phyloP scores from a whole-genome alignment of 2,113 vertebrate genomes.

The Syrmaticus mikado region DNA sequence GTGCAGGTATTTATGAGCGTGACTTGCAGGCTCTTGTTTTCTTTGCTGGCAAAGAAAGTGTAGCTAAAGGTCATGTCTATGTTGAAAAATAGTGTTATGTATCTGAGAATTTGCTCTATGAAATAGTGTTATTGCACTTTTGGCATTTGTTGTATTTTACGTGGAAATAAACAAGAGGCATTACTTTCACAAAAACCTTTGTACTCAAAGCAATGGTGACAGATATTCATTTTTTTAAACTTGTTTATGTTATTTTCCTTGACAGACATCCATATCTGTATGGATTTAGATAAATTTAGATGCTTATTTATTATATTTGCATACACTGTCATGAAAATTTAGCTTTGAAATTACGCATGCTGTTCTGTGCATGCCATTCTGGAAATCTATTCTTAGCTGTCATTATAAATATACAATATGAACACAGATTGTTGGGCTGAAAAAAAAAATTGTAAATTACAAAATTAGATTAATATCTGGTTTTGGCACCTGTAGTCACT shows the following conservation, averaged over 20 bases:
- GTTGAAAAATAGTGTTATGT: too few species aligned
- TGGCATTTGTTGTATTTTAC: too few species aligned
- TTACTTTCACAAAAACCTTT: too few species aligned
- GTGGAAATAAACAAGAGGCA: too few species aligned
- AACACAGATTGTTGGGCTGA: not conserved
- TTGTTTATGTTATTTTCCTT: not conserved
- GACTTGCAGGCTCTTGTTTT: too few species aligned
- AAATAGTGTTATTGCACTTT: too few species aligned
- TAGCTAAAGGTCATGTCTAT: too few species aligned
- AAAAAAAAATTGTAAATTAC: not conserved
- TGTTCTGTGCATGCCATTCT: not conserved
- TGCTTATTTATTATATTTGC: not conserved
- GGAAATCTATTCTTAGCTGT: not conserved
- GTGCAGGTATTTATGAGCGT: too few species aligned
- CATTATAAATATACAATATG: not conserved
- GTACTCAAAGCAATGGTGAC: too few species aligned
- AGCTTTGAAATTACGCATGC: not conserved
- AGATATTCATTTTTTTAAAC: not conserved
- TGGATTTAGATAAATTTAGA: not conserved
- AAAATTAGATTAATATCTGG: not conserved
- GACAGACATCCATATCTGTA: not conserved
- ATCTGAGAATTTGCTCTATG: too few species aligned
- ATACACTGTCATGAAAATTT: fast-evolving
- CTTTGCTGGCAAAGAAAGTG: too few species aligned
- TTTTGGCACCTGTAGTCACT: not conserved